Conservation (phyloP, 2,888 invertebrate species). For the Spodoptera exigua region DNA sequence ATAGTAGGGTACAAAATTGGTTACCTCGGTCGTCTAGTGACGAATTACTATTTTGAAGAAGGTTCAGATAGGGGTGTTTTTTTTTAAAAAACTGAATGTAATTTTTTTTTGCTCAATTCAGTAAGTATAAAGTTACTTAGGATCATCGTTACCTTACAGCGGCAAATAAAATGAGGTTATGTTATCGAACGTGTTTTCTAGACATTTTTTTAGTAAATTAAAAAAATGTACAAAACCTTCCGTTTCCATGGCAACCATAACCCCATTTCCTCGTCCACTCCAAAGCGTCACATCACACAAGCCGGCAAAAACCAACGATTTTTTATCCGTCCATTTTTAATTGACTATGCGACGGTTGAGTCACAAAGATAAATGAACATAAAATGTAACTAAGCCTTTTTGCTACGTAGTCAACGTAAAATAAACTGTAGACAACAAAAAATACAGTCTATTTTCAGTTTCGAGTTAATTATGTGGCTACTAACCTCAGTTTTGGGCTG, state of each 20-base stretch:
- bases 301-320: slow-evolving; percentile 45
- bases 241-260: slow-evolving; percentile 28
- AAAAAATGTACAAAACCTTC: slow-evolving; percentile 8
- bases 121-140: too few relatives aligned
- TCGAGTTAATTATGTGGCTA: slow-evolving; percentile 55
- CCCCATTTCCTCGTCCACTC: slow-evolving; percentile 40
- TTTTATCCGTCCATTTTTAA: slow-evolving; percentile 58
- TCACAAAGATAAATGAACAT: slow-evolving; percentile 64
- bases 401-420: slow-evolving; percentile 36
- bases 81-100: too few relatives aligned
- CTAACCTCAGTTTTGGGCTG: slow-evolving; percentile 57
- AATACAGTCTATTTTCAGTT: slow-evolving; percentile 51
- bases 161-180: slow-evolving; percentile 2
- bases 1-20: too few relatives aligned
- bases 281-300: slow-evolving; percentile 39
- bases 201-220: neutral
- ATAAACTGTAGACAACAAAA: slow-evolving; percentile 43
- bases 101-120: too few relatives aligned
- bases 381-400: slow-evolving; percentile 60
- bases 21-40: too few relatives aligned
- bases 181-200: neutral
- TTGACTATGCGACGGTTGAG: slow-evolving; percentile 61
- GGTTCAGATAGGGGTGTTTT: too few relatives aligned
- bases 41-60: too few relatives aligned
- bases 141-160: neutral